phyloP scores from a whole-genome alignment of 2,797 vertebrate species.

The Synanceia verrucosa region DNA sequence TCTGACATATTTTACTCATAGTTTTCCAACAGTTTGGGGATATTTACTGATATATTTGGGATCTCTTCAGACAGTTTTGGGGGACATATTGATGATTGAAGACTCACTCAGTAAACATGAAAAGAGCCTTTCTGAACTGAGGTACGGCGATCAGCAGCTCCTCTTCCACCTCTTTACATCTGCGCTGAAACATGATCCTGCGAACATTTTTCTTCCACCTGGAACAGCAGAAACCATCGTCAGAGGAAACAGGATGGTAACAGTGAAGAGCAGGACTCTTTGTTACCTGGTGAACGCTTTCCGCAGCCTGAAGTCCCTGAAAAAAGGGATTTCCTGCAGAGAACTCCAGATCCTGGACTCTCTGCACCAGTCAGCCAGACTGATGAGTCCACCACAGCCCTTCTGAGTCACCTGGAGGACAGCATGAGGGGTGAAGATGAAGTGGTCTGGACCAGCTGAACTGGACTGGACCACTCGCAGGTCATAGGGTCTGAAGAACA shows the following conservation, averaged over 20 bases:
- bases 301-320: slow-evolving; percentile 77
- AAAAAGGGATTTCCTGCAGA: slow-evolving; percentile 82
- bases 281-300: slow-evolving; percentile 81
- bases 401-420: slow-evolving; percentile 81
- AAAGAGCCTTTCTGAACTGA: slow-evolving; percentile 82
- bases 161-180: slow-evolving; percentile 58
- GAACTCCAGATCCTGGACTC: slow-evolving; percentile 82
- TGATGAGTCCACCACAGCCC: slow-evolving; percentile 73
- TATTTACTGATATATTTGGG: too few relatives aligned
- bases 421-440: slow-evolving; percentile 82
- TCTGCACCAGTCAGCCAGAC: slow-evolving; percentile 83
- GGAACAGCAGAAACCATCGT: not conserved
- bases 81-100: too few relatives aligned
- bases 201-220: slow-evolving; percentile 82
- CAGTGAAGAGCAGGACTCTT: not conserved
- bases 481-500: slow-evolving; percentile 83
- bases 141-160: slow-evolving; percentile 80
- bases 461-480: slow-evolving; percentile 75
- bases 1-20: too few relatives aligned
- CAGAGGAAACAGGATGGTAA: not conserved
- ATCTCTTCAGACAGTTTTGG: too few relatives aligned
- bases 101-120: slow-evolving; percentile 81
- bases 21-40: too few relatives aligned
- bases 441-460: slow-evolving; percentile 82
- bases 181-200: slow-evolving; percentile 52